Evolutionary conservation across 2,888 invertebrate species (phyloP), one percentile per base, ranked within the genome.

Genomic region (Orgyia antiqua): DNA sequence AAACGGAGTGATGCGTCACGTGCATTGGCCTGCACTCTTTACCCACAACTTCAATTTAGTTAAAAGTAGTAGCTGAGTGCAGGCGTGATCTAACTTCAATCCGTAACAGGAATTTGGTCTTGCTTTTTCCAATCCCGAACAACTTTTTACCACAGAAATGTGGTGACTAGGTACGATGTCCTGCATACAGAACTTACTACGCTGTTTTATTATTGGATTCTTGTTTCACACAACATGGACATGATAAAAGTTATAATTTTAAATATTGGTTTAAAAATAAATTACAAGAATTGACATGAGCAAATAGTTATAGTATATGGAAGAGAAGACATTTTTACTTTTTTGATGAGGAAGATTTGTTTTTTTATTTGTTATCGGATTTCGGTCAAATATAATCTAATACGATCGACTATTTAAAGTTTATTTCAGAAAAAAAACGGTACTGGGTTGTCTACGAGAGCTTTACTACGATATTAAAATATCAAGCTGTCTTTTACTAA

Each of bases 1-100:
- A 64, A 73, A 68, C 68, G 59, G 62, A 61, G 59, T 65, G 15
- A 15, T 15, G 15, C 69, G 68, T 70, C 76, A 76, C 77, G 77
- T 76, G 65, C 66, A 62, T 45, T 45, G 53, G 53, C 57, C 4
- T 6, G 61, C 63, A 61, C 70, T 70, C 71, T 68, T 74, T 73
- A 64, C 62, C 63, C 67, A 56, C 73, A 72, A 76, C 73, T 80
- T 75, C 77, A 83, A 84, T 84, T 80, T 80, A 74, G 73, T 80
- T 80, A 79, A 83, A 78, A 82, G 82, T 83, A 67, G 66, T 60
- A 61, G 64, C 68, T 65, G 68, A 76, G 75, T 72, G 68, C 68
- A 60, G 58, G 61, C 70, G 68, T 68, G 74, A 68, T 71, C 69
- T 63, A 68, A 68, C 72, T 74, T 63, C 49, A 49, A 48, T 51